Conservation (phyloP, 1,140 invertebrate genomes). For the Nilaparvata lugens region DNA sequence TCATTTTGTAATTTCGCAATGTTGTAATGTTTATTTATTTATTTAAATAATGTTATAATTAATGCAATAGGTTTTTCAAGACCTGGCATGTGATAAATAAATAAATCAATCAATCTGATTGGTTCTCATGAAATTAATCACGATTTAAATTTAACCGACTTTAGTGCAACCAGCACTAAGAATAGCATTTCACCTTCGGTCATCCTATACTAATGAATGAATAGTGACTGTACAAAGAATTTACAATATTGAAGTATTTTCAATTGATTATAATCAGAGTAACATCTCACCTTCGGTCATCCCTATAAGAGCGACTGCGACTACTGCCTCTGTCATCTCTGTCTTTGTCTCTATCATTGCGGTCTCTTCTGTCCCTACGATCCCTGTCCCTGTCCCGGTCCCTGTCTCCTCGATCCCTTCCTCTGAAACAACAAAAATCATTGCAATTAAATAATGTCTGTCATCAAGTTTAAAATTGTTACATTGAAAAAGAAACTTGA, state of each 20-base stretch:
- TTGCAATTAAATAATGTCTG: background rate
- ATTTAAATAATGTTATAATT: too few species aligned
- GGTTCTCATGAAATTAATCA: too few species aligned
- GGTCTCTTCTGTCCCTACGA: background rate
- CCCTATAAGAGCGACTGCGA: background rate
- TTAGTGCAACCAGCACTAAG: too few species aligned
- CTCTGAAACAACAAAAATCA: background rate
- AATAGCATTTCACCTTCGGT: too few species aligned
- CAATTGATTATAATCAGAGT: background rate
- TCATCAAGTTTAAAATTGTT: too few species aligned
- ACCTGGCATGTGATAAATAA: too few species aligned
- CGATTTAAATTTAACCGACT: too few species aligned
- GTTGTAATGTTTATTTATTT: too few species aligned
- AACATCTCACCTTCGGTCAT: background rate
- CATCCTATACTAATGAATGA: background rate
- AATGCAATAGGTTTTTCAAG: too few species aligned
- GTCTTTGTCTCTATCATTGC: background rate
- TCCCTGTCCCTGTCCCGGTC: background rate
- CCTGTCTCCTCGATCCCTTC: background rate
- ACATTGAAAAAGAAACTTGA: too few species aligned
- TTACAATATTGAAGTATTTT: background rate
- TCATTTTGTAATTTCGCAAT: too few species aligned
- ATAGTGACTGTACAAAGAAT: background rate
- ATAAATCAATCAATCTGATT: too few species aligned
- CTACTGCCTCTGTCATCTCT: background rate